A percentile compares a stretch with the other conserved stretches of the same genome.
Conservation (phyloP, 2,113 vertebrate species). For the Empidonax traillii region DNA sequence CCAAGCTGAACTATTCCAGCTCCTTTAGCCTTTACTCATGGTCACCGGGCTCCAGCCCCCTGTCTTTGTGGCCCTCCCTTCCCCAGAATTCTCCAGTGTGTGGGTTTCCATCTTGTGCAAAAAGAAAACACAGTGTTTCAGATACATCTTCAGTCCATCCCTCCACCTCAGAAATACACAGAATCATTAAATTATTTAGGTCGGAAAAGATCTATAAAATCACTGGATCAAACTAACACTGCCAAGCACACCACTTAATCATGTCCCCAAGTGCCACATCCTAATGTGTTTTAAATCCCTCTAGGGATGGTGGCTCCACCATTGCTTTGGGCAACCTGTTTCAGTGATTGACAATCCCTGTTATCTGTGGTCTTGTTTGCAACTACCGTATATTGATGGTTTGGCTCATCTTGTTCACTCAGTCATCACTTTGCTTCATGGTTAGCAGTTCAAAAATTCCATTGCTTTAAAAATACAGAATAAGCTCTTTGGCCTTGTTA, state of each 20-base stretch:
- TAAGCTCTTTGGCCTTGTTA: not conserved
- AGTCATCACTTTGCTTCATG: not conserved
- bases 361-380: not conserved
- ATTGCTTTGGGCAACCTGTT: not conserved
- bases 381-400: not conserved
- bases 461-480: not conserved
- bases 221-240: not conserved
- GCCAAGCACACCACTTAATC: not conserved
- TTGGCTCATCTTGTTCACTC: not conserved
- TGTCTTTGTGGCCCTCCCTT: rapidly evolving
- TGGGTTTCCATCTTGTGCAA: not conserved
- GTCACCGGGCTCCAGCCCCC: not conserved
- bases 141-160: not conserved
- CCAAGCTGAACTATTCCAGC: not conserved
- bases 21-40: not conserved
- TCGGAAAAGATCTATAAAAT: not conserved
- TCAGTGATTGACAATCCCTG: too few relatives aligned
- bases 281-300: not conserved
- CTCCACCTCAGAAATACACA: not conserved
- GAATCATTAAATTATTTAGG: not conserved
- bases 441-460: not conserved
- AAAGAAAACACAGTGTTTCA: not conserved
- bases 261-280: not conserved
- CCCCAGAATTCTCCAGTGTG: not conserved
- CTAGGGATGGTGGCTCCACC: too few relatives aligned